phyloP scores from a whole-genome alignment of 2,888 invertebrate species.

The Calameuta pallipes region DNA sequence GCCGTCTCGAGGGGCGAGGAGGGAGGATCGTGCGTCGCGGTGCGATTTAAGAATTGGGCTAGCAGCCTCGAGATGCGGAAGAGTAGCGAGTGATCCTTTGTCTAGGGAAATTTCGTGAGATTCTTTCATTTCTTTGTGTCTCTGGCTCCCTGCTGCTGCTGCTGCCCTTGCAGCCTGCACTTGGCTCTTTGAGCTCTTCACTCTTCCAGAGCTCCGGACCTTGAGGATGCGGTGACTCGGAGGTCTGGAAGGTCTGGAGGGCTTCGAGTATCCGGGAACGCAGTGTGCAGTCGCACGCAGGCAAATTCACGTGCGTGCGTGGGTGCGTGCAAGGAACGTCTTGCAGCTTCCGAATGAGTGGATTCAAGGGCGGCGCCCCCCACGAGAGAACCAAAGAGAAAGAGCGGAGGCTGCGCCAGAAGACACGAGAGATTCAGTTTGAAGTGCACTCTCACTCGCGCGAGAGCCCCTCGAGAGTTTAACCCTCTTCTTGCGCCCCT shows the following conservation, averaged over 20 bases:
- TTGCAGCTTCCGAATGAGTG: conserved; percentile 13
- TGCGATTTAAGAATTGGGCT: too few species aligned
- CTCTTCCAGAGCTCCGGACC: too few species aligned
- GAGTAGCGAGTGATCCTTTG: not conserved
- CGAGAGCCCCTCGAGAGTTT: not conserved
- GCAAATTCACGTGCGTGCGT: not conserved
- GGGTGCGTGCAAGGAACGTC: conserved; percentile 17
- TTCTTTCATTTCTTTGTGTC: conserved; percentile 19
- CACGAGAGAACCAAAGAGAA: conserved; percentile 9
- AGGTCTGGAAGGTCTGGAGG: not conserved
- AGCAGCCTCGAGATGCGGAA: too few species aligned
- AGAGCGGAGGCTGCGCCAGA: conserved; percentile 13
- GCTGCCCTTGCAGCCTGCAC: conserved; percentile 12
- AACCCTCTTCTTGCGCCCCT: not conserved
- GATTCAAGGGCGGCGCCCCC: conserved; percentile 7
- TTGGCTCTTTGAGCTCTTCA: not conserved
- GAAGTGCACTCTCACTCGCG: not conserved
- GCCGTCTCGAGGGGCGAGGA: too few species aligned
- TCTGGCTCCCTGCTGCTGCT: conserved; percentile 12
- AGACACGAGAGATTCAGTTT: not conserved
- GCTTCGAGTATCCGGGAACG: not conserved
- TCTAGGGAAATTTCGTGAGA: not conserved
- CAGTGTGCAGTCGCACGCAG: too few species aligned
- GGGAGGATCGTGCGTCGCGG: too few species aligned
- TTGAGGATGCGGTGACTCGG: not conserved